Percentiles rank a stretch among this genome's conserved stretches.
Evolutionary conservation across 2,888 invertebrate species (phyloP).

Genomic region (Xiphydria camelus): DNA sequence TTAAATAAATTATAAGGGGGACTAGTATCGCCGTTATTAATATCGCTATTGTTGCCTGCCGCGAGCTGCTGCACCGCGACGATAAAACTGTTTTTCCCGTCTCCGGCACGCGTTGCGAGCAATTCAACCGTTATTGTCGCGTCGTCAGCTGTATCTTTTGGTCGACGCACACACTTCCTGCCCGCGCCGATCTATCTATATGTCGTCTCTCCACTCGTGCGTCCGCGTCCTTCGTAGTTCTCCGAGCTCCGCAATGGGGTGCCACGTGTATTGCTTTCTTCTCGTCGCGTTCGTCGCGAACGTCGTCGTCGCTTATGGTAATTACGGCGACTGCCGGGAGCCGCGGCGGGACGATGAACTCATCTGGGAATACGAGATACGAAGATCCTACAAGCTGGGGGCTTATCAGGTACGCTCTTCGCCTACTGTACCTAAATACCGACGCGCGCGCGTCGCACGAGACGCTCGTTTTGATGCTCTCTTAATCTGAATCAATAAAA

Average conservation of each 20-base stretch:
- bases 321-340: slow-evolving; percentile 26
- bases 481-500: too few species aligned
- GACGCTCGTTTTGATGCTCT: too few species aligned
- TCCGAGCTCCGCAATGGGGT: background rate
- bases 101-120: background rate
- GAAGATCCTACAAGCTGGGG: slow-evolving; percentile 27
- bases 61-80: too few species aligned
- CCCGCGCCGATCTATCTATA: background rate
- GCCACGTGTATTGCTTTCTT: background rate
- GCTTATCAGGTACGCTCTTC: slow-evolving; percentile 32
- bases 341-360: slow-evolving; percentile 24
- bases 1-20: slow-evolving; percentile 5
- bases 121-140: slow-evolving; percentile 1
- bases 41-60: slow-evolving; percentile 1
- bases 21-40: slow-evolving; percentile 11
- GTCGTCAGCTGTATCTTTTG: slow-evolving; percentile 2
- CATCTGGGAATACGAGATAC: slow-evolving; percentile 39
- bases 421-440: too few species aligned
- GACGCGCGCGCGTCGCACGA: too few species aligned
- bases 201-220: background rate
- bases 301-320: background rate
- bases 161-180: background rate
- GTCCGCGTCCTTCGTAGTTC: background rate
- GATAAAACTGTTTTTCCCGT: slow-evolving; percentile 7
- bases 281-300: background rate